A percentile compares a stretch with the other conserved stretches of the same genome.
Evolutionary conservation across 2,113 vertebrate genomes (phyloP).

Genomic region (Cyanoramphus novaezelandiae): DNA sequence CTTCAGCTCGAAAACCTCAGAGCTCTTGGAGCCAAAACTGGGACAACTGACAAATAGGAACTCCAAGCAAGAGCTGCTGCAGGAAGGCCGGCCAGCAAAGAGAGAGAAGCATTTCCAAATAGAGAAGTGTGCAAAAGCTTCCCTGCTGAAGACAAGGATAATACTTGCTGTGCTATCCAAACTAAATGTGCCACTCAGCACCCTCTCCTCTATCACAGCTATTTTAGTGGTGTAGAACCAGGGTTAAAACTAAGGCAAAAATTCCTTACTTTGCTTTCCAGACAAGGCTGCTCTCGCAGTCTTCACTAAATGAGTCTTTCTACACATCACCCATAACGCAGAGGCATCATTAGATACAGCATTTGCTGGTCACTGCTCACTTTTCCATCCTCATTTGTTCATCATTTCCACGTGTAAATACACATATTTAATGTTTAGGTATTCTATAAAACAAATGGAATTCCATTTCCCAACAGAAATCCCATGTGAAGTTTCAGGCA

Average conservation of each 20-base stretch:
- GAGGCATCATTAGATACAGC: background rate
- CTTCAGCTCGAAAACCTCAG: conserved; percentile 40
- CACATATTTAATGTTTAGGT: background rate
- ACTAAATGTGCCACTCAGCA: background rate
- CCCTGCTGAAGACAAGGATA: background rate
- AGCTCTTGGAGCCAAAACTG: background rate
- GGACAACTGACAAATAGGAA: background rate
- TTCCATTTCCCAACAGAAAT: background rate
- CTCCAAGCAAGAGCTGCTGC: background rate
- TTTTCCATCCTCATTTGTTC: background rate
- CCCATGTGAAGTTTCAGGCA: background rate
- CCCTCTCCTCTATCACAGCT: background rate
- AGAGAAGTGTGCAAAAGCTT: background rate
- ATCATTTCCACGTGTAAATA: background rate
- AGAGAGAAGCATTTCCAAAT: background rate
- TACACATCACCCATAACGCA: background rate
- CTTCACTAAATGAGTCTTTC: background rate
- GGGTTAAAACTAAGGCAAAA: background rate
- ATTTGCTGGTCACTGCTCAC: background rate
- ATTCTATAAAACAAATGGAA: background rate
- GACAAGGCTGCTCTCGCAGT: background rate
- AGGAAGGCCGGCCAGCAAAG: background rate
- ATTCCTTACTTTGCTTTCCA: background rate
- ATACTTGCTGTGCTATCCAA: background rate
- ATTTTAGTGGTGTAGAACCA: background rate